Percentiles rank a stretch among this genome's conserved stretches.
These are phyloP conservation scores for Varecia variegata DNA, from an alignment of 2,797 vertebrate genomes.

Conservation along the genomic window DNA sequence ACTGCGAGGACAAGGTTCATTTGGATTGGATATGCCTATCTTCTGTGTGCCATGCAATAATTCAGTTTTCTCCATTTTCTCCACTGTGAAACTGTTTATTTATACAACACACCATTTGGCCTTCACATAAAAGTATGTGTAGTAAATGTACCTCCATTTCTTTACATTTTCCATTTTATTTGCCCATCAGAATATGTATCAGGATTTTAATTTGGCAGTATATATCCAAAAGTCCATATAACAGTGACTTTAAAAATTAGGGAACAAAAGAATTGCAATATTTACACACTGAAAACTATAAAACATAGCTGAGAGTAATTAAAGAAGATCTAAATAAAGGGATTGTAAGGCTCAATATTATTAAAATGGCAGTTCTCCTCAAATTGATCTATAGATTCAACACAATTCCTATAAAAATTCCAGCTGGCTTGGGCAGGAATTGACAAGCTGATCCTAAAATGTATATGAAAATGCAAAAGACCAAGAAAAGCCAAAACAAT, in stretches of 20 bases:
- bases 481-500: not conserved
- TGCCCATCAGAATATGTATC: not conserved
- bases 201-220: not conserved
- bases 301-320: not conserved
- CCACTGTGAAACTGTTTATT: not conserved
- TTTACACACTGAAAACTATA: not conserved
- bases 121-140: not conserved
- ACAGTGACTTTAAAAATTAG: not conserved
- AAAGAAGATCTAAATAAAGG: not conserved
- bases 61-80: not conserved
- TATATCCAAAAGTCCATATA: not conserved
- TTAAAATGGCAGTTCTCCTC: not conserved
- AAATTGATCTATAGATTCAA: not conserved
- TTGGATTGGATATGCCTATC: not conserved
- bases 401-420: conserved; percentile 11
- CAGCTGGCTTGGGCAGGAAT: not conserved
- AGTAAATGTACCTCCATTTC: not conserved
- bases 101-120: not conserved
- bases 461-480: not conserved
- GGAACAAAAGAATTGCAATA: not conserved
- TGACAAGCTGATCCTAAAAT: conserved; percentile 35
- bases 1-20: not conserved
- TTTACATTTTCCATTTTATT: conserved; percentile 24
- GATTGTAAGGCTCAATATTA: not conserved
- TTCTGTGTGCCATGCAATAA: not conserved